These are phyloP conservation scores for Drosophila eugracilis DNA, from an alignment of 1,140 invertebrate genomes.

Conservation along the genomic window DNA sequence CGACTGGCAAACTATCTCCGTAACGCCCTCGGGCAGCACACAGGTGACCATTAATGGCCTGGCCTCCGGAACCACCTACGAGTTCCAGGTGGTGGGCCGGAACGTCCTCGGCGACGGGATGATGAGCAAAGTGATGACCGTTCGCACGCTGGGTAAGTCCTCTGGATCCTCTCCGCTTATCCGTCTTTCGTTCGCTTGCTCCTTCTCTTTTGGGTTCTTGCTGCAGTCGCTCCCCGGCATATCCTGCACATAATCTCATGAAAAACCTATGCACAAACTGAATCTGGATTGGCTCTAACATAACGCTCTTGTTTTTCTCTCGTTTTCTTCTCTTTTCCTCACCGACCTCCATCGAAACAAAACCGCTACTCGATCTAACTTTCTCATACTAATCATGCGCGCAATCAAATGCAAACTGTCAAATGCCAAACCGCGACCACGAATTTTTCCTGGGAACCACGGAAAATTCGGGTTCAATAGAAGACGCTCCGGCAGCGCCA, in stretches of 20 bases:
- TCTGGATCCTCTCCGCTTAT: slow-evolving; percentile 10
- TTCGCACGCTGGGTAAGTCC: slow-evolving; percentile 94
- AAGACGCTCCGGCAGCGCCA: slow-evolving; percentile 84
- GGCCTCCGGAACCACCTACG: slow-evolving; percentile 95
- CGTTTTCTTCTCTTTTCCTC: slow-evolving; percentile 82
- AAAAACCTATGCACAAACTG: slow-evolving; percentile 56
- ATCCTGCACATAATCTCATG: slow-evolving; percentile 49
- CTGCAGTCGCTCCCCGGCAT: slow-evolving; percentile 53
- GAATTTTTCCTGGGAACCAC: slow-evolving; percentile 53
- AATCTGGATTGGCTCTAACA: slow-evolving; percentile 81
- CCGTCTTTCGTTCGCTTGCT: slow-evolving; percentile 34
- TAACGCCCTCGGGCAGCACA: slow-evolving; percentile 95
- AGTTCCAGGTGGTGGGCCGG: slow-evolving; percentile 98
- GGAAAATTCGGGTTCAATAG: slow-evolving; percentile 84
- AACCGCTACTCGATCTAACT: slow-evolving; percentile 68
- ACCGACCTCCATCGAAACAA: slow-evolving; percentile 56
- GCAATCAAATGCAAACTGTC: slow-evolving; percentile 49
- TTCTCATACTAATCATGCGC: slow-evolving; percentile 77
- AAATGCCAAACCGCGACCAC: slow-evolving; percentile 51
- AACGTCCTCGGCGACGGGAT: slow-evolving; percentile 97
- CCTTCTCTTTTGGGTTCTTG: slow-evolving; percentile 21
- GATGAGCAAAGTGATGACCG: slow-evolving; percentile 96
- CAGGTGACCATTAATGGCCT: slow-evolving; percentile 96
- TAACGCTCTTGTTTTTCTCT: slow-evolving; percentile 80
- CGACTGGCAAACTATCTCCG: slow-evolving; percentile 96